Conservation (phyloP, 1,140 invertebrate genomes). For the Nomia melanderi region DNA sequence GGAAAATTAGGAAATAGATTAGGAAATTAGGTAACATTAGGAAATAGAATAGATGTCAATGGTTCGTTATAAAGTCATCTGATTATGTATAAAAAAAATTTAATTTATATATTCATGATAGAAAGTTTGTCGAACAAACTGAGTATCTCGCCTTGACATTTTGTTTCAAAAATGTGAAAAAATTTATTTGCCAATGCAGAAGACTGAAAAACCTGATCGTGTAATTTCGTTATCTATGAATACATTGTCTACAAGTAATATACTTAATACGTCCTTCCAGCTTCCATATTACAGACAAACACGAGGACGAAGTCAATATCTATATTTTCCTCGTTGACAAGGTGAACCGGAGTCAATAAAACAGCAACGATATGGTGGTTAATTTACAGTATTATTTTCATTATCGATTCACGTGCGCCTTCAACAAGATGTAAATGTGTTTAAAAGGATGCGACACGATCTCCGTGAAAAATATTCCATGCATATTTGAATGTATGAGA, state of each 20-base stretch:
- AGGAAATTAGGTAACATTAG: too few species aligned
- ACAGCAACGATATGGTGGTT: not conserved
- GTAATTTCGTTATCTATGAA: not conserved
- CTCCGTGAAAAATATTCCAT: not conserved
- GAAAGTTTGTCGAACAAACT: too few species aligned
- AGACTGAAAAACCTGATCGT: not conserved
- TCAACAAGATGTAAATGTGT: constrained; percentile 4
- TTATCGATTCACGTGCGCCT: too few species aligned
- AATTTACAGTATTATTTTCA: not conserved
- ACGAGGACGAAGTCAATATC: not conserved
- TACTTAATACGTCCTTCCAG: not conserved
- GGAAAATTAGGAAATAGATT: too few species aligned
- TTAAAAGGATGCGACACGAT: not conserved
- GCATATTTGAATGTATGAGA: constrained; percentile 1
- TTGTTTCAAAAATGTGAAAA: too few species aligned
- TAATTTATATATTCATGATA: too few species aligned
- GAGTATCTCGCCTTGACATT: too few species aligned
- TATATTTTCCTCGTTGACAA: not conserved
- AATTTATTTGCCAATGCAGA: too few species aligned
- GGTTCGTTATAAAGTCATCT: too few species aligned
- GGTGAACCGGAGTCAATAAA: not conserved
- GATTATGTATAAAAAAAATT: too few species aligned
- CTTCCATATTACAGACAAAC: not conserved
- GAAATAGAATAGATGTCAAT: too few species aligned
- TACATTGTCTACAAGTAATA: not conserved